Conservation (phyloP, 1,140 invertebrate genomes). For the Bacillus rossius region DNA sequence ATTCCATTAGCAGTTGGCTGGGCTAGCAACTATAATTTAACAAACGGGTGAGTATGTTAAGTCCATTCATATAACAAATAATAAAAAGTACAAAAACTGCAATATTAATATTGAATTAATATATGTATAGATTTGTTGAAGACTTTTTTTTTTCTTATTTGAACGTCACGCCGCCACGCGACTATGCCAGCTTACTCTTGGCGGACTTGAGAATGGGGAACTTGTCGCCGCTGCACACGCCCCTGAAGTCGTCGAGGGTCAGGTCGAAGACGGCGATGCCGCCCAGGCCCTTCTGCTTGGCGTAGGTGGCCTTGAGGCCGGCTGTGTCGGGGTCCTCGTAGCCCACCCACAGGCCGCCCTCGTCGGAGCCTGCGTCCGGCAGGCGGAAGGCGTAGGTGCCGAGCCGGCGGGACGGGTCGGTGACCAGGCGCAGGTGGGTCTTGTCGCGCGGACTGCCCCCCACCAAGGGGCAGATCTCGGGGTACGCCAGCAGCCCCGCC, state of each 20-base stretch:
- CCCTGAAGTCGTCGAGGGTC: conserved; percentile 78
- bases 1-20: no score
- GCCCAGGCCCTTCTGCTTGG: conserved; percentile 66
- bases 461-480: conserved; percentile 52
- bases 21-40: no score
- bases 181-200: not conserved
- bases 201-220: conserved; percentile 8
- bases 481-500: conserved; percentile 70
- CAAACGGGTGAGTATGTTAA: no score
- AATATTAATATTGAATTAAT: no score
- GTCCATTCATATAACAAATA: no score
- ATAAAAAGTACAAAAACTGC: no score
- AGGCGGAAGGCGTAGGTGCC: conserved; percentile 63
- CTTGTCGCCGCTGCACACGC: conserved; percentile 49
- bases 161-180: no score
- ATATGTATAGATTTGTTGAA: no score
- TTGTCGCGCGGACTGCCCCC: not conserved
- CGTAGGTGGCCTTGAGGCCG: conserved; percentile 72
- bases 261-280: conserved; percentile 77
- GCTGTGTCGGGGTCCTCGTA: conserved; percentile 86
- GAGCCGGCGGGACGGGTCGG: conserved; percentile 2
- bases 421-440: conserved; percentile 6
- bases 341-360: conserved; percentile 78
- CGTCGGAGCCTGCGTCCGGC: conserved; percentile 47
- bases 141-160: no score